Conservation (phyloP, 2,888 invertebrate species). For the Brenthis ino region DNA sequence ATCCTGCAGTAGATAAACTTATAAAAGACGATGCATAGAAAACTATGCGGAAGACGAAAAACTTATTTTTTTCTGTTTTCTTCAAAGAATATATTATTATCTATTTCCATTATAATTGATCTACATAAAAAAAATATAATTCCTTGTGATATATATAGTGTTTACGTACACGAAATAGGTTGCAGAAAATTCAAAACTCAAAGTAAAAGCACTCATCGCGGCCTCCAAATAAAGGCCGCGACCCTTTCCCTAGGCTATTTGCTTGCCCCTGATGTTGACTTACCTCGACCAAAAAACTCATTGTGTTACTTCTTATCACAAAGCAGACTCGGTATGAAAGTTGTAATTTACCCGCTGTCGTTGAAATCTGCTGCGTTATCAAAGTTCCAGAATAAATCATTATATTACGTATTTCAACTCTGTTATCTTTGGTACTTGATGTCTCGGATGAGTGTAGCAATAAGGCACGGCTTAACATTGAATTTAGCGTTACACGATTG, state of each 20-base stretch:
- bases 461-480: conserved; percentile 29
- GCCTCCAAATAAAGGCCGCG: conserved; percentile 69
- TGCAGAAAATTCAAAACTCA: conserved; percentile 40
- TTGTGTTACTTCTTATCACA: conserved; percentile 72
- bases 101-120: too few relatives aligned
- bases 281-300: conserved; percentile 72
- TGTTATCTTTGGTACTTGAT: conserved; percentile 25
- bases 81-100: too few relatives aligned
- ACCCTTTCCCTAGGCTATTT: conserved; percentile 73
- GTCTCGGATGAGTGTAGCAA: conserved; percentile 22
- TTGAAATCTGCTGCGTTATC: conserved; percentile 58
- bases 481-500: conserved; percentile 9
- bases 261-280: conserved; percentile 67
- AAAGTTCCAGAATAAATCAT: conserved; percentile 43
- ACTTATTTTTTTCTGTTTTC: too few relatives aligned
- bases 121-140: too few relatives aligned
- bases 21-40: too few relatives aligned
- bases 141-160: neutral
- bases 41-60: too few relatives aligned
- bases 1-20: too few relatives aligned
- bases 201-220: conserved; percentile 47
- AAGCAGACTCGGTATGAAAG: conserved; percentile 60
- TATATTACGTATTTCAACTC: conserved; percentile 28
- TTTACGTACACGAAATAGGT: conserved; percentile 35
- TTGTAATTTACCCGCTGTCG: conserved; percentile 65